These are phyloP conservation scores for Eurypyga helias DNA, from an alignment of 2,113 vertebrate species.

Conservation along the genomic window DNA sequence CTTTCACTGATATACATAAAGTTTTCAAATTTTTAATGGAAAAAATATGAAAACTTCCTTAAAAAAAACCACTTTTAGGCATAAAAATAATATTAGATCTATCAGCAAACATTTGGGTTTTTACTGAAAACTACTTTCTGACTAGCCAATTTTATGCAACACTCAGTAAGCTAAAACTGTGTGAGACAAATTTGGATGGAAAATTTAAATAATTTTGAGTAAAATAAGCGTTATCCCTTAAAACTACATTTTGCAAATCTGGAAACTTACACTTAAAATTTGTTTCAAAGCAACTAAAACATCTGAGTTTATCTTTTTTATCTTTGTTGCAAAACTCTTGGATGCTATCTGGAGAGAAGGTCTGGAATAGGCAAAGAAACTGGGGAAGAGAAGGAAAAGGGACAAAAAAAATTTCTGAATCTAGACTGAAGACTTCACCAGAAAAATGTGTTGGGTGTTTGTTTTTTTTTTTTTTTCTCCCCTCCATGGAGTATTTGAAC, in stretches of 20 bases:
- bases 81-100: background rate
- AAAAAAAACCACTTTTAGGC: background rate
- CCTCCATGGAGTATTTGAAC: background rate
- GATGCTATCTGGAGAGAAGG: background rate
- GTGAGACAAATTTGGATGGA: background rate
- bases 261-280: background rate
- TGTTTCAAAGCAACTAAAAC: background rate
- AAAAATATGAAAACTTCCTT: background rate
- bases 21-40: background rate
- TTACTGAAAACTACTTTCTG: background rate
- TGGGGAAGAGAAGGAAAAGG: background rate
- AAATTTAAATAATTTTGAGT: background rate
- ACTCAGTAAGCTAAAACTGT: background rate
- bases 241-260: background rate
- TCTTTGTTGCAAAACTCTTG: background rate
- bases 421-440: background rate
- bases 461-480: background rate
- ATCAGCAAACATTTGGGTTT: background rate
- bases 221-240: background rate
- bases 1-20: background rate
- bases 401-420: background rate
- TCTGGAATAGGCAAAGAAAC: background rate
- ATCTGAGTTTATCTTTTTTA: background rate
- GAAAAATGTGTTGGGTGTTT: background rate
- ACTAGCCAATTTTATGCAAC: background rate